Evolutionary conservation across 1,140 invertebrate species (phyloP), one percentile per base, ranked within the genome.

Genomic region (Zaprionus nigranus): DNA sequence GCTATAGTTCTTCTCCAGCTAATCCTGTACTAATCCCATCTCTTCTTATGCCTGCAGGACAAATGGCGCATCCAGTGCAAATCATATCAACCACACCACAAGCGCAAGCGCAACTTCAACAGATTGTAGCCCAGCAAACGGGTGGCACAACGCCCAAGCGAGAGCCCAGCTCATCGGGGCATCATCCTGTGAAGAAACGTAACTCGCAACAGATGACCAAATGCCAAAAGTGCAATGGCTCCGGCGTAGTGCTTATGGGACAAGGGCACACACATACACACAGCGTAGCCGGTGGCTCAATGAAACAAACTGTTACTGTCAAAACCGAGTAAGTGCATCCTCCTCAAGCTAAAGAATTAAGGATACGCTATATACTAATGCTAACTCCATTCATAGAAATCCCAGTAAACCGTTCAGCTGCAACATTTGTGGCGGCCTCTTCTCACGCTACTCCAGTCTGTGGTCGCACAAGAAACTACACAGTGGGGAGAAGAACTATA

Each of bases 401-500:
- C 87, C 91, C 75, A 84, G 75, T 34, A 97, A 97, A 93, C 96
- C 96, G 17, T 97, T 97, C 93, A 96, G 97, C 92, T 97, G 97
- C 93, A 97, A 97, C 84, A 96, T 97, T 71, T 97, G 97, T 82
- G 97, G 97, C 60, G 96, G 96, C 11, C 95, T 96, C 46, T 97
- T 97, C 92, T 96, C 96, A 71, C 94, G 96, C 85, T 97, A 97
- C 93, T 97, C 96, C 56, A 97, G 96, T 51, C 93, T 97, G 60
- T 97, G 96, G 96, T 97, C 96, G 22, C 96, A 97, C 90, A 97
- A 97, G 92, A 95, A 97, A 82, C 93, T 97, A 74, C 97, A 97
- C 93, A 96, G 96, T 61, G 97, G 97, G 28, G 97, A 98, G 92
- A 98, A 98, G 93, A 97, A 97, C 78, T 97, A 97, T 92, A 97